phyloP scores from a whole-genome alignment of 2,113 vertebrate species.

The Ophthalmolycus amberensis region DNA sequence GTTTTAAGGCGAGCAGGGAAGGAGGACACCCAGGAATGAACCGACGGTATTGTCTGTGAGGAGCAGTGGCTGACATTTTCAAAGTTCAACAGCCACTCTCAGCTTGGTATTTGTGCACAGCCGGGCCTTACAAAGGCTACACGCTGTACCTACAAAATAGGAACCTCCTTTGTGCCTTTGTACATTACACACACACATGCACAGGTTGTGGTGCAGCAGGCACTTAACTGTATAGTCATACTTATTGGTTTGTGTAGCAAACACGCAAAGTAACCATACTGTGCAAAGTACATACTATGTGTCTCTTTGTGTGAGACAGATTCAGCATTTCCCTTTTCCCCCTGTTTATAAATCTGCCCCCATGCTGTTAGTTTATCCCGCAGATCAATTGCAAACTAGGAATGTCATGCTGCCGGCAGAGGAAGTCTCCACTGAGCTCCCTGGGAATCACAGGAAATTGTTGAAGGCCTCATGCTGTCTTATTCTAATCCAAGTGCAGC shows the following conservation, averaged over 20 bases:
- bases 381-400: constrained; percentile 72
- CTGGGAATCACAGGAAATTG: constrained; percentile 74
- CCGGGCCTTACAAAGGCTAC: constrained; percentile 69
- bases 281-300: constrained; percentile 20
- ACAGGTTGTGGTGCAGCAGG: not conserved
- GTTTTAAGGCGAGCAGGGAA: constrained; percentile 49
- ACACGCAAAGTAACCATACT: not conserved
- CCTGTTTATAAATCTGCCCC: constrained; percentile 38
- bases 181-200: constrained; percentile 14
- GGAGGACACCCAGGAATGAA: constrained; percentile 57
- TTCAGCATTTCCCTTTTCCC: constrained; percentile 25
- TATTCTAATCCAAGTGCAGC: constrained; percentile 65
- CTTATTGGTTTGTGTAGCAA: constrained; percentile 16
- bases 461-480: constrained; percentile 60
- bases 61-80: constrained; percentile 76
- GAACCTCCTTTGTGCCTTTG: constrained; percentile 29
- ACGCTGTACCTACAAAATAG: constrained; percentile 65
- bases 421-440: constrained; percentile 77
- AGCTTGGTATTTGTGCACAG: constrained; percentile 78
- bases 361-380: constrained; percentile 61
- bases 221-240: not conserved
- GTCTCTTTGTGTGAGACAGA: constrained; percentile 19
- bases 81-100: constrained; percentile 81
- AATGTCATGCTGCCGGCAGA: constrained; percentile 67
- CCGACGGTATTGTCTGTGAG: constrained; percentile 60